A percentile compares a stretch with the other conserved stretches of the same genome.
Evolutionary conservation across 1,140 invertebrate species (phyloP).

Genomic region (Lamellibrachia luymesi): DNA sequence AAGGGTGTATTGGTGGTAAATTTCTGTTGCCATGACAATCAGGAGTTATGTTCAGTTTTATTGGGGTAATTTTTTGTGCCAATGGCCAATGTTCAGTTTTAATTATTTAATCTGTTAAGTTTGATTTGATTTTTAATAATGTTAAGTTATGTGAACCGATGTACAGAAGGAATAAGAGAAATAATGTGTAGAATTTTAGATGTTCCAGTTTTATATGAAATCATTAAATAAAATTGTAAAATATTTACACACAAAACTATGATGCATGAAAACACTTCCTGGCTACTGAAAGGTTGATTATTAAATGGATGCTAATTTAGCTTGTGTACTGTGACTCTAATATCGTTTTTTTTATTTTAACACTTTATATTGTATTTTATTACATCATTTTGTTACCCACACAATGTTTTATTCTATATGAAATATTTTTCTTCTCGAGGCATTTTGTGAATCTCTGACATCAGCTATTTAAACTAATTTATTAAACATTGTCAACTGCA

Average conservation of each 20-base stretch:
- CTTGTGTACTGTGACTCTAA: background rate
- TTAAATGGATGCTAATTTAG: background rate
- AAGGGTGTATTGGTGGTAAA: background rate
- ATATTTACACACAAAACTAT: background rate
- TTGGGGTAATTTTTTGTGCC: background rate
- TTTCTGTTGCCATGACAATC: too few relatives aligned
- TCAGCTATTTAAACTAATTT: background rate
- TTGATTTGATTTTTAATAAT: background rate
- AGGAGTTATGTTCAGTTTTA: too few relatives aligned
- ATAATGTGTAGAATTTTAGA: background rate
- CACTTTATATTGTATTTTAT: background rate
- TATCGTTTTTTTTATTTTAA: background rate
- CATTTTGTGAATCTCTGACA: background rate
- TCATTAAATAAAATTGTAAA: background rate
- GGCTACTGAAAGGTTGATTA: constrained; percentile 1
- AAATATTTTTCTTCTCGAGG: background rate
- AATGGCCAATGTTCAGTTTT: background rate
- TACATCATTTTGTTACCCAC: background rate
- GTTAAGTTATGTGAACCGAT: background rate
- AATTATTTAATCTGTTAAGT: background rate
- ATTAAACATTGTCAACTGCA: background rate
- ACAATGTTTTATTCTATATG: background rate
- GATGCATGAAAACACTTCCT: background rate
- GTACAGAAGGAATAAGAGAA: background rate
- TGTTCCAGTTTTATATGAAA: background rate